Evolutionary conservation across 2,113 vertebrate genomes (phyloP).

Genomic region (Myotis davidii): DNA sequence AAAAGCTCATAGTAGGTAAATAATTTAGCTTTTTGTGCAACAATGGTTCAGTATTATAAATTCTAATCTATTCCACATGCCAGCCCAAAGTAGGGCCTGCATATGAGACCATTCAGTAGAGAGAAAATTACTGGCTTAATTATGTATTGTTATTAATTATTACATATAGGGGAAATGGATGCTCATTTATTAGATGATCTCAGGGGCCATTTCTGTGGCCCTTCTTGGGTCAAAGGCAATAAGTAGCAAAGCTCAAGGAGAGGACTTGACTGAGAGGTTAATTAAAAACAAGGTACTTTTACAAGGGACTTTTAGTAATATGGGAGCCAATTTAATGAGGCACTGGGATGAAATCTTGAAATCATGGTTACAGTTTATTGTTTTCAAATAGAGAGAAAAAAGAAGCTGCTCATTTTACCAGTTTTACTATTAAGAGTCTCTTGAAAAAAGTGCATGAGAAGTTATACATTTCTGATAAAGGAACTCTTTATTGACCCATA

Average conservation of each 20-base stretch:
- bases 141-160: constrained; percentile 3
- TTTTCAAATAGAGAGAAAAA: constrained; percentile 57
- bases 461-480: constrained; percentile 29
- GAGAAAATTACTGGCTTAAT: constrained; percentile 43
- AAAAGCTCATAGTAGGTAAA: background rate
- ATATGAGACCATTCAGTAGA: background rate
- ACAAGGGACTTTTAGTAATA: background rate
- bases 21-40: background rate
- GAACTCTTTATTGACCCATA: constrained; percentile 34
- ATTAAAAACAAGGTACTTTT: constrained; percentile 24
- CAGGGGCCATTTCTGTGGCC: background rate
- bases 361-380: background rate
- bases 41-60: constrained; percentile 20
- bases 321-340: background rate
- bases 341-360: constrained; percentile 38
- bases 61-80: constrained; percentile 2
- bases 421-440: constrained; percentile 9
- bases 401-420: background rate
- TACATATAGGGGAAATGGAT: background rate
- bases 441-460: constrained; percentile 30
- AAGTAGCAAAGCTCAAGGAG: background rate
- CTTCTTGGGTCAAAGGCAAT: background rate
- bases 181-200: constrained; percentile 40
- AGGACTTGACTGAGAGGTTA: background rate
- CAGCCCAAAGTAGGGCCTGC: background rate